Conservation (phyloP, 2,888 invertebrate species). For the Eupithecia subumbrata region DNA sequence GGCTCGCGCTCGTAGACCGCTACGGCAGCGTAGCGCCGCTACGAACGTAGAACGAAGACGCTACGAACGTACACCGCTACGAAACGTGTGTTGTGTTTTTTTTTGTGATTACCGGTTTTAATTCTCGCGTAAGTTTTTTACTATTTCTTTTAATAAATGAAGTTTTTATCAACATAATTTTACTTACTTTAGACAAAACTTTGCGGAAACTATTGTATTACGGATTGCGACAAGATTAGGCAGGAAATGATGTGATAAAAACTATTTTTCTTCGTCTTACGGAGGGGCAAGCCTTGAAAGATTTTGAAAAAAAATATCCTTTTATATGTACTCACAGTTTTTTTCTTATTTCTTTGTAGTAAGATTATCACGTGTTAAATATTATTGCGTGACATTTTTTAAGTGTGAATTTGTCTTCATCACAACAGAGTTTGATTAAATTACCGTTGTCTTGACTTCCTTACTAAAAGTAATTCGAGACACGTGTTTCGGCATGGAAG, state of each 20-base stretch:
- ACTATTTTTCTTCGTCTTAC: neutral
- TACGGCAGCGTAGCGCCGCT: constrained; percentile 63
- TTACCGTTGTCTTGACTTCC: neutral
- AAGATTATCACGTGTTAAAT: neutral
- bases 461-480: neutral
- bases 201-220: neutral
- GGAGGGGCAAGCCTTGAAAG: neutral
- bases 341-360: neutral
- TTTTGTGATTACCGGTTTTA: constrained; percentile 42
- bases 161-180: neutral
- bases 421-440: neutral
- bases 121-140: constrained; percentile 24
- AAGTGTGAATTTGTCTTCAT: neutral
- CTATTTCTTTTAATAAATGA: neutral
- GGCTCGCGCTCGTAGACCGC: constrained; percentile 64
- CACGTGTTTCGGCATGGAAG: neutral
- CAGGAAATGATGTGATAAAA: neutral
- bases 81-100: constrained; percentile 4
- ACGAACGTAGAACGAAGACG: constrained; percentile 56
- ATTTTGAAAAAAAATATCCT: neutral
- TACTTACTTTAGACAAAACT: neutral
- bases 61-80: constrained; percentile 60
- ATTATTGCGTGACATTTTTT: too few relatives aligned
- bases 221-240: neutral
- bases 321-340: neutral